Evolutionary conservation across 1,140 invertebrate genomes (phyloP).

Genomic region (Drosophila parvula): DNA sequence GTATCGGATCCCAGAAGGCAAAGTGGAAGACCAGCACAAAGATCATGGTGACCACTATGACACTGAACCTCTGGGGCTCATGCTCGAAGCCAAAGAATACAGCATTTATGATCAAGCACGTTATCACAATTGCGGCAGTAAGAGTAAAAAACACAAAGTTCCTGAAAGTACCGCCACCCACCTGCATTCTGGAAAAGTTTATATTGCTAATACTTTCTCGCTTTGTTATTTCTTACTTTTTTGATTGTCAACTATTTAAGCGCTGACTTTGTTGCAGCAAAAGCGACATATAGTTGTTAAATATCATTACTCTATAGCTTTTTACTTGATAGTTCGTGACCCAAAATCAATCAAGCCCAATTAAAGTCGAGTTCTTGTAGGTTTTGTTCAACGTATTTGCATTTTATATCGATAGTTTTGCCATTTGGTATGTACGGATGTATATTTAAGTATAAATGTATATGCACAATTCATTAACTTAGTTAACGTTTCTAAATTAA

Average conservation of each 20-base stretch:
- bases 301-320: background rate
- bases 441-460: slow-evolving; percentile 48
- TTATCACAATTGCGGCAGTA: background rate
- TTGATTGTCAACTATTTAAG: background rate
- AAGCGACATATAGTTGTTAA: background rate
- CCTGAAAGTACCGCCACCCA: background rate
- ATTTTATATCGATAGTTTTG: slow-evolving; percentile 54
- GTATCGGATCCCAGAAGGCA: slow-evolving; percentile 39
- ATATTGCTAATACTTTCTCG: background rate
- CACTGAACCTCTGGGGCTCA: slow-evolving; percentile 33
- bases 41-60: slow-evolving; percentile 33
- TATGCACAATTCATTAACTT: slow-evolving; percentile 66
- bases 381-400: slow-evolving; percentile 45
- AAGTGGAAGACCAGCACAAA: slow-evolving; percentile 32
- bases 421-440: slow-evolving; percentile 40
- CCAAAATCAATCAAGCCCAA: background rate
- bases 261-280: background rate
- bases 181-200: background rate
- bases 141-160: background rate
- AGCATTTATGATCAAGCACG: slow-evolving; percentile 1
- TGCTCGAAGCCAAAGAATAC: slow-evolving; percentile 40
- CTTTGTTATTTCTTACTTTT: too few species aligned
- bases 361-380: background rate
- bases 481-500: slow-evolving; percentile 55
- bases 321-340: too few species aligned